Conservation (phyloP, 2,797 vertebrate genomes). For the Eulemur rubriventer region DNA sequence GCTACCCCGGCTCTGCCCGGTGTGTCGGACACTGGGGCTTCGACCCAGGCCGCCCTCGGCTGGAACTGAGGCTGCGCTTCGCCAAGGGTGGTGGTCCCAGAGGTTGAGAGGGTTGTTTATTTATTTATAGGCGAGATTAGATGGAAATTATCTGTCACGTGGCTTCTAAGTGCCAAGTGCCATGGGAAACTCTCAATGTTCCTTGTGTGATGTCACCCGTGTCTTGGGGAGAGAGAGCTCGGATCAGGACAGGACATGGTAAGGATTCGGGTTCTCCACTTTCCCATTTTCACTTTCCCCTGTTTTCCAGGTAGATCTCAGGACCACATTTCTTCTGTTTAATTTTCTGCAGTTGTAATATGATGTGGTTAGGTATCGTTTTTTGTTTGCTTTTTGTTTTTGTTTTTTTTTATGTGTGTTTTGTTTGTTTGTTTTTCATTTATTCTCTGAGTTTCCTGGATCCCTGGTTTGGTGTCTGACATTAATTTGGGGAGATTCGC, state of each 20-base stretch:
- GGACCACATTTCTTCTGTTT: not conserved
- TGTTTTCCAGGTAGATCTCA: not conserved
- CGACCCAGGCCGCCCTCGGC: too few relatives aligned
- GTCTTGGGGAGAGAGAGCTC: not conserved
- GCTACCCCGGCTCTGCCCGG: not conserved
- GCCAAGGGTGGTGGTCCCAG: not conserved
- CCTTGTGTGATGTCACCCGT: not conserved
- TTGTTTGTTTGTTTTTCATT: too few relatives aligned
- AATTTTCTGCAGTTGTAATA: not conserved
- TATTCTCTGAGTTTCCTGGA: too few relatives aligned
- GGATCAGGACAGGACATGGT: not conserved
- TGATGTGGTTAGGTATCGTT: not conserved
- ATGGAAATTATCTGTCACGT: not conserved
- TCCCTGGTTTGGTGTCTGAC: not conserved
- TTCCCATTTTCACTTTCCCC: not conserved
- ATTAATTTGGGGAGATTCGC: not conserved
- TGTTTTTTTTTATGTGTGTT: not conserved
- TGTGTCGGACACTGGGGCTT: too few relatives aligned
- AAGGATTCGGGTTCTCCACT: not conserved
- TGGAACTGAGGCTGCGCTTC: not conserved
- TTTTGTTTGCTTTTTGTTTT: not conserved
- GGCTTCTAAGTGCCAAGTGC: not conserved
- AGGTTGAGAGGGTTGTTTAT: not conserved
- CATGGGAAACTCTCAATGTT: not conserved
- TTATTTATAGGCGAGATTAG: not conserved